Evolutionary conservation across 1,140 invertebrate species (phyloP).

Genomic region (Drosophila ohnishii): DNA sequence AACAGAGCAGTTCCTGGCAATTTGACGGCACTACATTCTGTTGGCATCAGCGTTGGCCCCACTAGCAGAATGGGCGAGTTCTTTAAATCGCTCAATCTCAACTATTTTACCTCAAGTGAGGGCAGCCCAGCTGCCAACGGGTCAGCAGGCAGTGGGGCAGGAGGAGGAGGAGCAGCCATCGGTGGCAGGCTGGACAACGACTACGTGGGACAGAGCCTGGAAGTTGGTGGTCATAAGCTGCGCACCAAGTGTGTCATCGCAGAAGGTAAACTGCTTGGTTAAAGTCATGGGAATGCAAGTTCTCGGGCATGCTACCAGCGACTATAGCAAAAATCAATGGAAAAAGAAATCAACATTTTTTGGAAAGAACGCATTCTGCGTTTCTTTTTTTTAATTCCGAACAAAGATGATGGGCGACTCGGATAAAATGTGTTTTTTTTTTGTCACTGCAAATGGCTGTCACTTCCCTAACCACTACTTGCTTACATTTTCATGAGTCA

Average conservation of each 20-base stretch:
- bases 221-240: slow-evolving; percentile 94
- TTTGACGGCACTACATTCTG: background rate
- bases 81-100: slow-evolving; percentile 92
- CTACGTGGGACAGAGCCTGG: slow-evolving; percentile 95
- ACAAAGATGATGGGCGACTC: background rate
- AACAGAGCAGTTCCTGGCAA: slow-evolving; percentile 26
- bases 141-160: slow-evolving; percentile 32
- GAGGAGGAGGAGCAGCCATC: slow-evolving; percentile 33
- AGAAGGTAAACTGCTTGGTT: slow-evolving; percentile 88
- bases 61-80: slow-evolving; percentile 90
- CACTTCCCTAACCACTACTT: background rate
- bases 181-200: slow-evolving; percentile 88
- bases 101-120: slow-evolving; percentile 88
- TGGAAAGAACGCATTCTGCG: too few relatives aligned
- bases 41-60: slow-evolving; percentile 5
- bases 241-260: slow-evolving; percentile 95
- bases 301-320: background rate
- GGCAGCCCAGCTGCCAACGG: slow-evolving; percentile 45
- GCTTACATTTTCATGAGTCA: slow-evolving; percentile 4
- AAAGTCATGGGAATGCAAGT: background rate
- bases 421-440: background rate
- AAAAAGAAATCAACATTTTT: background rate
- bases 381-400: background rate
- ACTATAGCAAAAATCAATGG: slow-evolving; percentile 59
- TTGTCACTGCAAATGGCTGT: background rate